These are phyloP conservation scores for Julus scandinavius DNA, from an alignment of 2,888 invertebrate genomes.

Conservation along the genomic window DNA sequence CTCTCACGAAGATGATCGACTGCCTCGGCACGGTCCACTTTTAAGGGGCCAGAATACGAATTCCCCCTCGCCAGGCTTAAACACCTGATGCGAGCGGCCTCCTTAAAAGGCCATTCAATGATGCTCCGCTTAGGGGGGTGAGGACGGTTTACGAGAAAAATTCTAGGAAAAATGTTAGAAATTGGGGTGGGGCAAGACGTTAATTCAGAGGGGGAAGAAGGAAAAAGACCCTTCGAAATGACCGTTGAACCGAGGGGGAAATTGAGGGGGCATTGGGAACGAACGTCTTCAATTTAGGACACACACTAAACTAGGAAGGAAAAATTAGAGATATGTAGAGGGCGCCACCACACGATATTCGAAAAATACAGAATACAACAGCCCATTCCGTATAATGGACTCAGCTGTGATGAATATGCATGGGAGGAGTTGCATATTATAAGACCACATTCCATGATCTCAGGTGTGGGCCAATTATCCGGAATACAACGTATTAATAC, in stretches of 20 bases:
- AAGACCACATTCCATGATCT: background rate
- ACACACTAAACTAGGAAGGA: background rate
- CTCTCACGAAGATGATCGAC: background rate
- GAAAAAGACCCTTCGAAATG: background rate
- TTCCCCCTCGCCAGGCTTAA: background rate
- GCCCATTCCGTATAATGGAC: background rate
- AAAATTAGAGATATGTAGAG: background rate
- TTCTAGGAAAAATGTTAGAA: background rate
- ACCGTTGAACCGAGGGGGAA: slow-evolving; percentile 25
- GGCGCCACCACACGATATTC: background rate
- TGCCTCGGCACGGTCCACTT: background rate
- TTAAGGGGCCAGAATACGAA: background rate
- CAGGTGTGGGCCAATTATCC: too few relatives aligned
- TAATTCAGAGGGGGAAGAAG: background rate
- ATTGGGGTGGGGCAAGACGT: background rate
- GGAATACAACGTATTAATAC: too few relatives aligned
- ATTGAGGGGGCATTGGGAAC: slow-evolving; percentile 25
- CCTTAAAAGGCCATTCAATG: background rate
- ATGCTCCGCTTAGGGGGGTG: background rate
- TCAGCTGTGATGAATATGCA: too few relatives aligned
- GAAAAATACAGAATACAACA: background rate
- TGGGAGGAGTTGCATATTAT: background rate
- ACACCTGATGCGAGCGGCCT: background rate
- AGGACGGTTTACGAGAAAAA: background rate
- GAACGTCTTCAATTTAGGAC: background rate